Conservation (phyloP, 2,797 vertebrate genomes). For the Danio aesculapii region DNA sequence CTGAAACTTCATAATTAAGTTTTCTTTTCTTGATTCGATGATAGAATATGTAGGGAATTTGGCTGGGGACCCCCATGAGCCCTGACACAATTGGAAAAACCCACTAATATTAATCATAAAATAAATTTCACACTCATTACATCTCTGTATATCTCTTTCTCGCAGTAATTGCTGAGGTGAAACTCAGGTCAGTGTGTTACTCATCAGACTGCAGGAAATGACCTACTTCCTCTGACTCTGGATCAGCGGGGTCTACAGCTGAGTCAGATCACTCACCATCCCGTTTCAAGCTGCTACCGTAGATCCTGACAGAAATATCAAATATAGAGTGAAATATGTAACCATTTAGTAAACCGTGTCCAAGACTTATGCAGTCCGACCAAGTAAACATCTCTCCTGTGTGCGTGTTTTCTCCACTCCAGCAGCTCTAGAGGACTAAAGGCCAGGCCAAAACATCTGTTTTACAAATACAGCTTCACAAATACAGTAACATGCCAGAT, state of each 20-base stretch:
- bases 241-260: conserved; percentile 35
- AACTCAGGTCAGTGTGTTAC: conserved; percentile 56
- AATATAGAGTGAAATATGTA: conserved; percentile 35
- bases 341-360: conserved; percentile 30
- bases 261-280: conserved; percentile 50
- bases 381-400: conserved; percentile 37
- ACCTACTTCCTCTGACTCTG: conserved; percentile 40
- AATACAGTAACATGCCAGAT: conserved; percentile 39
- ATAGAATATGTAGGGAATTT: conserved; percentile 12
- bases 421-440: conserved; percentile 36
- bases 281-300: conserved; percentile 24
- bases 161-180: conserved; percentile 46
- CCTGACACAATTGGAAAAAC: background rate
- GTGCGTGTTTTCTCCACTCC: conserved; percentile 43
- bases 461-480: conserved; percentile 57
- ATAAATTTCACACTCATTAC: conserved; percentile 5
- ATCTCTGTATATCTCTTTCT: background rate
- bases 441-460: conserved; percentile 55
- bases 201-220: conserved; percentile 50
- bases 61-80: background rate
- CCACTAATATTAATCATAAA: conserved; percentile 13
- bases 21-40: conserved; percentile 7
- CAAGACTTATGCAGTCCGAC: conserved; percentile 1
- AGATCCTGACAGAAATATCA: conserved; percentile 31
- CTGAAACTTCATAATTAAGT: background rate